Conservation (phyloP, 2,888 invertebrate genomes). For the Scaptomyza caliginosa region DNA sequence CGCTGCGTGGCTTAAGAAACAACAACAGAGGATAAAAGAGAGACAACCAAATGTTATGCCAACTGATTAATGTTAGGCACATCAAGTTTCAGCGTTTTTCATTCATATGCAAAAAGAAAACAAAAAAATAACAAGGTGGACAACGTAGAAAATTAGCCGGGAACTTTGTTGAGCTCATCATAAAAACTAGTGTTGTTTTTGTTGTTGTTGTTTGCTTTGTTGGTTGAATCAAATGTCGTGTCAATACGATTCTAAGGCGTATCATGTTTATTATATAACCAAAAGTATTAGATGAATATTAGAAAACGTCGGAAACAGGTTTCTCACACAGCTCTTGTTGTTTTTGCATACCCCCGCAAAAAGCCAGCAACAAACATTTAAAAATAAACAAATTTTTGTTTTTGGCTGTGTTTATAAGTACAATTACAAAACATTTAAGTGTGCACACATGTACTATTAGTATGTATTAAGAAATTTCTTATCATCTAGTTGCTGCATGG, state of each 20-base stretch:
- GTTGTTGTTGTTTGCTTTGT: conserved; percentile 7
- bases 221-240: conserved; percentile 35
- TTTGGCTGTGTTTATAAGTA: background rate
- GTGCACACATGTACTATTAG: background rate
- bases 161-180: conserved; percentile 59
- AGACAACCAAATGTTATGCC: conserved; percentile 16
- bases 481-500: background rate
- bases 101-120: conserved; percentile 75
- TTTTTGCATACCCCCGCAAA: background rate
- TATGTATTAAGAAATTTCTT: background rate
- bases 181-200: conserved; percentile 21
- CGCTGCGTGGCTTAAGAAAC: conserved; percentile 1
- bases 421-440: background rate
- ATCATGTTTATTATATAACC: conserved; percentile 40
- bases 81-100: conserved; percentile 69
- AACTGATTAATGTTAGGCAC: conserved; percentile 62
- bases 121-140: background rate
- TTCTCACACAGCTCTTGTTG: conserved; percentile 3
- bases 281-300: conserved; percentile 2
- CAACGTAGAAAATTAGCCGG: conserved; percentile 15
- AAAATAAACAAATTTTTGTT: conserved; percentile 19
- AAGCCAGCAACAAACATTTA: background rate
- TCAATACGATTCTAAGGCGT: conserved; percentile 37
- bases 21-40: background rate
- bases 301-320: conserved; percentile 37